A percentile compares a stretch with the other conserved stretches of the same genome.
These are phyloP conservation scores for Chiloscyllium punctatum DNA, from an alignment of 2,797 vertebrate species.

Conservation along the genomic window DNA sequence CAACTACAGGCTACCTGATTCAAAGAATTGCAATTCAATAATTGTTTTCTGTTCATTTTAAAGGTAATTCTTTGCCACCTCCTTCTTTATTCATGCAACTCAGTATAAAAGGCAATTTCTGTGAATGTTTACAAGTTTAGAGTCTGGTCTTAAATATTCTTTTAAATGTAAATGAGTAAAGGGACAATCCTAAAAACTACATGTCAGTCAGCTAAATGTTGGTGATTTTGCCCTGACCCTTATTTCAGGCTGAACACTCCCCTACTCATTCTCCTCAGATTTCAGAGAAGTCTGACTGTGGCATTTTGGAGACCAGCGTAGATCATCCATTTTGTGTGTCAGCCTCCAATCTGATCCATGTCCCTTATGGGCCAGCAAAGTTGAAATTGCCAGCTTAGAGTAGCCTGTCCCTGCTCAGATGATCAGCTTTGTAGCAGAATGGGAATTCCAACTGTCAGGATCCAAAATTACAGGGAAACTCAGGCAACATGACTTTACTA, in stretches of 20 bases:
- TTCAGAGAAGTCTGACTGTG: not conserved
- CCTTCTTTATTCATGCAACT: not conserved
- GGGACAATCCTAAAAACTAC: not conserved
- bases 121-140: not conserved
- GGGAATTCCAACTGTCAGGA: not conserved
- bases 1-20: not conserved
- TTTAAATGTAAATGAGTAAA: not conserved
- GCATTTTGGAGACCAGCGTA: not conserved
- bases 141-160: not conserved
- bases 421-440: not conserved
- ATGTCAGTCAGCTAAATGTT: not conserved
- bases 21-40: not conserved
- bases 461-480: not conserved
- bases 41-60: not conserved
- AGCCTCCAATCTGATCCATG: not conserved
- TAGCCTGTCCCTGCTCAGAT: not conserved
- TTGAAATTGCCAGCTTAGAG: not conserved
- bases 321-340: not conserved
- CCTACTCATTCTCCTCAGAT: too few relatives aligned
- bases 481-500: not conserved
- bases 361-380: not conserved
- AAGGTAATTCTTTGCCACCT: not conserved
- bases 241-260: not conserved
- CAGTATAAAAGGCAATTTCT: not conserved
- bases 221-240: not conserved